Base-by-base conservation (phyloP, 2,113 vertebrate genomes). In the Atractosteus spatula region DNA sequence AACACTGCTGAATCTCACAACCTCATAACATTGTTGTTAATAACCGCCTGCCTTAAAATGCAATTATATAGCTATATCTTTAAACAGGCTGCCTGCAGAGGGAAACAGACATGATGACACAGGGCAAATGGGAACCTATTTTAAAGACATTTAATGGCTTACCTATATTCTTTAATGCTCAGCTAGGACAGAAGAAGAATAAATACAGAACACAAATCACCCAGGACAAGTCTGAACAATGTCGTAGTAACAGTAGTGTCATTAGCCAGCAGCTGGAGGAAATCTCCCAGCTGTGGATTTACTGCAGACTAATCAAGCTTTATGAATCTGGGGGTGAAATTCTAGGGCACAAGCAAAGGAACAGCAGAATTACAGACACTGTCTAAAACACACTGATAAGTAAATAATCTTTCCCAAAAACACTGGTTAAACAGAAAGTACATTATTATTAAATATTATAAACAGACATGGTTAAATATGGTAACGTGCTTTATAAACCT, bases 201-300 rank as follows among this genome's bases (percentile, higher is more conserved):
- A n/a, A 70, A n/a, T 68, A 67, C 29, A 13, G n/a, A 55, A 54
- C 74, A 78, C 59, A 72, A 76, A 80, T 81, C 69, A 77, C 71
- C 71, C 72, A 74, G 68, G 69, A 79, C 42, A 54, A 4, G 73
- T 76, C 68, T 76, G 71, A 77, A 74, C 71, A 71, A 78, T 74
- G 70, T 73, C 67, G 67, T 77, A 55, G 54, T 66, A 66, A 77
- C 74, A 80, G 74, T 74, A 66, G 62, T 76, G 77, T 82, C 78
- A 83, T 87, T 80, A 86, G 81, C 71, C 81, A 77, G 66, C 64
- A 56, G 71, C 64, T 79, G 73, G 77, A 76, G 59, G n/a, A 66
- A 77, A 71, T 57, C 66, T 70, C 65, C 73, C 74, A 55, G 82
- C 71, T 73, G 55, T 51, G 76, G 71, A 81, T 79, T 79, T 81